phyloP scores from a whole-genome alignment of 2,797 vertebrate genomes.

The Thaleichthys pacificus region DNA sequence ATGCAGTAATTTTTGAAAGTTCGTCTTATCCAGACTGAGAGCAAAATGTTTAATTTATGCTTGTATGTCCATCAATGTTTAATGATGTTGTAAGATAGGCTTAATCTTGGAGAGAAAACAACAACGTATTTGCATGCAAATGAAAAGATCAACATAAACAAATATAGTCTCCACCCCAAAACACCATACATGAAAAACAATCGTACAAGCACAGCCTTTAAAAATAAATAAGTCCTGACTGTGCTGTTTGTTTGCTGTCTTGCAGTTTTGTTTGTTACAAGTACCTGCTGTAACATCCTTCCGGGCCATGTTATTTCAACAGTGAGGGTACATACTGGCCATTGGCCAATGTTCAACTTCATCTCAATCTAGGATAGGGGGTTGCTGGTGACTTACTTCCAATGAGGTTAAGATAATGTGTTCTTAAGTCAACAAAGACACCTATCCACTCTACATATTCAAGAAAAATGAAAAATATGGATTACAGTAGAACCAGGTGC shows the following conservation, averaged over 20 bases:
- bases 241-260: slow-evolving; percentile 46
- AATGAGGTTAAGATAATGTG: slow-evolving; percentile 49
- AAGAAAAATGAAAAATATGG: background rate
- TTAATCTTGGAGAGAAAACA: slow-evolving; percentile 52
- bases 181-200: slow-evolving; percentile 40
- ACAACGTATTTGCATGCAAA: slow-evolving; percentile 62
- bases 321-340: slow-evolving; percentile 27
- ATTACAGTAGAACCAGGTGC: background rate
- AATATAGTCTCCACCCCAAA: slow-evolving; percentile 42
- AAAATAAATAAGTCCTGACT: slow-evolving; percentile 49
- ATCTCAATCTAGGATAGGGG: slow-evolving; percentile 20
- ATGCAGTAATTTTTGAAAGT: slow-evolving; percentile 27
- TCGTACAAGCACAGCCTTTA: slow-evolving; percentile 48
- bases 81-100: slow-evolving; percentile 60
- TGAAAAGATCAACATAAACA: slow-evolving; percentile 65
- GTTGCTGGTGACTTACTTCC: slow-evolving; percentile 33
- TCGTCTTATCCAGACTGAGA: slow-evolving; percentile 42
- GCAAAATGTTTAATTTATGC: slow-evolving; percentile 63
- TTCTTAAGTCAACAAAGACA: slow-evolving; percentile 22
- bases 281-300: slow-evolving; percentile 45
- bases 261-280: slow-evolving; percentile 50
- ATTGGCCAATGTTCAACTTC: background rate
- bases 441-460: background rate
- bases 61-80: slow-evolving; percentile 52
- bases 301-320: slow-evolving; percentile 33